Percentiles rank a stretch among this genome's conserved stretches.
Evolutionary conservation across 2,113 vertebrate species (phyloP).

Genomic region (Sebastes fasciatus): DNA sequence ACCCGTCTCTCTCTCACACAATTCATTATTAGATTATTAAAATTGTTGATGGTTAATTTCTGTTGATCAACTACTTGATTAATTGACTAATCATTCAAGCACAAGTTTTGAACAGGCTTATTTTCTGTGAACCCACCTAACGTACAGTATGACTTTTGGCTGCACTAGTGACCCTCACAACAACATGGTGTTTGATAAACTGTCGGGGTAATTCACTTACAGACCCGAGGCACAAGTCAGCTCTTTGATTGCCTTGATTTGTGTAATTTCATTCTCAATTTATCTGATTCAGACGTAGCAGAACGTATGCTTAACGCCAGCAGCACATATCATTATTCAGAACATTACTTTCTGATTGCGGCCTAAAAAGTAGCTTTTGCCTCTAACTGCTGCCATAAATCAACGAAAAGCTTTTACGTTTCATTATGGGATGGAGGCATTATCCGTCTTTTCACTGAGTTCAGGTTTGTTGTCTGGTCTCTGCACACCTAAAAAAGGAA

Average conservation of each 20-base stretch:
- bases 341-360: conserved; percentile 54
- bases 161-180: conserved; percentile 10
- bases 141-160: not conserved
- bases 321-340: conserved; percentile 63
- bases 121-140: conserved; percentile 1
- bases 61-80: not conserved
- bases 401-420: conserved; percentile 66
- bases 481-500: conserved; percentile 10
- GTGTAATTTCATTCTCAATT: conserved; percentile 57
- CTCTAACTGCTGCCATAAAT: conserved; percentile 64
- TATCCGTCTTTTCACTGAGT: conserved; percentile 55
- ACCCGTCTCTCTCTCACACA: not conserved
- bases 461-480: conserved; percentile 44
- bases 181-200: conserved; percentile 30
- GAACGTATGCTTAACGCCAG: conserved; percentile 45
- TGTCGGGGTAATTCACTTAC: conserved; percentile 17
- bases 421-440: conserved; percentile 45
- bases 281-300: conserved; percentile 55
- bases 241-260: conserved; percentile 36
- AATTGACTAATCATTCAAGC: not conserved
- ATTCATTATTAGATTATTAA: not conserved
- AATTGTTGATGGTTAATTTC: not conserved
- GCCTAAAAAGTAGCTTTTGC: conserved; percentile 58
- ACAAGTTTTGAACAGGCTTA: not conserved
- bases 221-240: conserved; percentile 12